Percentiles rank a stretch among this genome's conserved stretches.
Evolutionary conservation across 2,113 vertebrate genomes (phyloP).

Genomic region (Axis porcinus): DNA sequence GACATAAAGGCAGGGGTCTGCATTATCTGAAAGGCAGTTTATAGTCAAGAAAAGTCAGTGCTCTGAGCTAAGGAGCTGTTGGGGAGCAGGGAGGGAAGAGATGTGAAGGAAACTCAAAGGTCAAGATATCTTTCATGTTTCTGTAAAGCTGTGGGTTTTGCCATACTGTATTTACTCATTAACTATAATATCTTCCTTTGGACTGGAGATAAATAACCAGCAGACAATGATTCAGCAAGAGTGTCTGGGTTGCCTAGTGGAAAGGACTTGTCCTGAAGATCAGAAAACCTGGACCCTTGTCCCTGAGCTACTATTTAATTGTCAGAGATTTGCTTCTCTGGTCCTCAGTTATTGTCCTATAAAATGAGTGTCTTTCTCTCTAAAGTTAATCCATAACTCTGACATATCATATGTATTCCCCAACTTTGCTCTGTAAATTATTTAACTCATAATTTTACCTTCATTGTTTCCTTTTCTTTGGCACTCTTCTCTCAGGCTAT

Average conservation of each 20-base stretch:
- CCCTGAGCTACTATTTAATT: background rate
- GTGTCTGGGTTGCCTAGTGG: background rate
- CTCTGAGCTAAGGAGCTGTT: background rate
- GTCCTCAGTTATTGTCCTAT: background rate
- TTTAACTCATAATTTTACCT: background rate
- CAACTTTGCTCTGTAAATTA: background rate
- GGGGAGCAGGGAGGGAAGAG: background rate
- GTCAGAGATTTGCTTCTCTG: background rate
- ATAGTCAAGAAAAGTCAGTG: background rate
- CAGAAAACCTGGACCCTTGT: background rate
- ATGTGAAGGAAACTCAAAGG: conserved; percentile 35
- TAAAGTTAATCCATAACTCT: background rate
- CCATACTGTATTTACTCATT: conserved; percentile 56
- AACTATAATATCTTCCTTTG: conserved; percentile 48
- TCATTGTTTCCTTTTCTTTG: background rate
- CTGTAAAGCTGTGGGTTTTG: background rate
- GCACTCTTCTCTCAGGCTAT: background rate
- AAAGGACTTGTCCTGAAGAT: background rate
- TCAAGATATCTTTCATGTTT: background rate
- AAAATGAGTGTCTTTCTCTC: background rate
- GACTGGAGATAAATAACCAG: background rate
- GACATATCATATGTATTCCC: background rate
- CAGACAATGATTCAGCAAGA: conserved; percentile 42
- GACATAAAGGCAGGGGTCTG: background rate
- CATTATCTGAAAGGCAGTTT: background rate